A percentile compares a stretch with the other conserved stretches of the same genome.
These are phyloP conservation scores for Steatornis caripensis DNA, from an alignment of 2,113 vertebrate genomes.

Conservation along the genomic window DNA sequence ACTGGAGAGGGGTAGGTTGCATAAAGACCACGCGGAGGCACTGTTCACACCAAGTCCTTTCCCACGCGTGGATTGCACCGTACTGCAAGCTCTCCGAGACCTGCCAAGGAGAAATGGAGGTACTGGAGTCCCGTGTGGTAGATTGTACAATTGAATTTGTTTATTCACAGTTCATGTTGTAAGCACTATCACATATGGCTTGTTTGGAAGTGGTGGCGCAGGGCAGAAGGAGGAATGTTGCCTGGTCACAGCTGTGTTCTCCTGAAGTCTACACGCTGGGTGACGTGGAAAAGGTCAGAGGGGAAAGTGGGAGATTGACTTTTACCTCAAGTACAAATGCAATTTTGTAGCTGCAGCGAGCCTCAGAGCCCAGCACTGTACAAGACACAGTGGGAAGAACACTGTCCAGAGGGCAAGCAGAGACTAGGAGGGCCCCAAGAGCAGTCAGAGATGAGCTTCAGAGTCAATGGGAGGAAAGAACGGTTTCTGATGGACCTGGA, in stretches of 20 bases:
- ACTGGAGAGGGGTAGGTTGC: background rate
- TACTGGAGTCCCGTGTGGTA: background rate
- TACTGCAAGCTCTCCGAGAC: background rate
- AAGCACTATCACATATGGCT: accelerated
- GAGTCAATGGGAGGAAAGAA: background rate
- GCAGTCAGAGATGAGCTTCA: background rate
- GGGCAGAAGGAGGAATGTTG: background rate
- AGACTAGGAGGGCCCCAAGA: background rate
- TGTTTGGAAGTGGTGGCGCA: background rate
- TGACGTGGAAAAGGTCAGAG: background rate
- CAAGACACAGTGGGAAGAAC: background rate
- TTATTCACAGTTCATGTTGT: background rate
- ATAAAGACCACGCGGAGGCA: background rate
- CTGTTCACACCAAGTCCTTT: accelerated
- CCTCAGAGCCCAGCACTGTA: background rate
- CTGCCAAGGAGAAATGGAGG: background rate
- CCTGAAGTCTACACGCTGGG: background rate
- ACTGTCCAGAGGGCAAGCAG: background rate
- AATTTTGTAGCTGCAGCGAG: background rate
- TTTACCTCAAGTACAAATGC: accelerated
- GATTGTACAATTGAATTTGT: background rate
- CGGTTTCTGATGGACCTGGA: background rate
- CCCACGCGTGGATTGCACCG: accelerated
- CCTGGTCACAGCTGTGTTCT: background rate
- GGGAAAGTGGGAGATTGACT: background rate